Percentiles rank a stretch among this genome's conserved stretches.
Conservation (phyloP, 2,888 invertebrate genomes). For the Phalera bucephala region DNA sequence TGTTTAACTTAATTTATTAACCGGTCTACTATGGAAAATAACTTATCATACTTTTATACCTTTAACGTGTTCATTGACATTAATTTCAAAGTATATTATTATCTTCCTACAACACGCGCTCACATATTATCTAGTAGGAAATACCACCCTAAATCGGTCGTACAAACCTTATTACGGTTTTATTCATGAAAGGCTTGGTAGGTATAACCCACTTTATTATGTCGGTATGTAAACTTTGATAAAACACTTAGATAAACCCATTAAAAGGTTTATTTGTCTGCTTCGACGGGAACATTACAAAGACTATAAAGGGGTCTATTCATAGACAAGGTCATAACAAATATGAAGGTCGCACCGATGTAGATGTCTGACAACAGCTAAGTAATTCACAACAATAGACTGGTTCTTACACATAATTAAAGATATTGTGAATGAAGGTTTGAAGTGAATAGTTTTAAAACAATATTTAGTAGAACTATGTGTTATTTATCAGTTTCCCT, state of each 20-base stretch:
- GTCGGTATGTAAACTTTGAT: constrained; percentile 12
- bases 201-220: constrained; percentile 1
- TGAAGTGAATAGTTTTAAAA: background rate
- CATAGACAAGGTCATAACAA: constrained; percentile 32
- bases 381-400: constrained; percentile 13
- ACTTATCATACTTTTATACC: too few species aligned
- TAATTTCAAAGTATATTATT: too few species aligned
- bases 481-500: too few species aligned
- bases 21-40: too few species aligned
- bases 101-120: too few species aligned
- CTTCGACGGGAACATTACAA: constrained; percentile 14
- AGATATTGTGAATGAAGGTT: background rate
- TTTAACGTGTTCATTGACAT: too few species aligned
- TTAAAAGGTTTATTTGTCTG: constrained; percentile 17
- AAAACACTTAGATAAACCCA: constrained; percentile 12
- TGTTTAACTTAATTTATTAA: too few species aligned
- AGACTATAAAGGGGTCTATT: constrained; percentile 29
- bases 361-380: constrained; percentile 6
- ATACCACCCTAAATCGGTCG: constrained; percentile 1
- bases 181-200: background rate
- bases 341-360: constrained; percentile 17
- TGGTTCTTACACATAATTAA: background rate
- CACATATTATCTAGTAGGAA: too few species aligned
- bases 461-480: background rate
- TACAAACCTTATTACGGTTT: background rate